A percentile compares a stretch with the other conserved stretches of the same genome.
Conservation (phyloP, 2,113 vertebrate species). For the Sarotherodon lohbergeri region DNA sequence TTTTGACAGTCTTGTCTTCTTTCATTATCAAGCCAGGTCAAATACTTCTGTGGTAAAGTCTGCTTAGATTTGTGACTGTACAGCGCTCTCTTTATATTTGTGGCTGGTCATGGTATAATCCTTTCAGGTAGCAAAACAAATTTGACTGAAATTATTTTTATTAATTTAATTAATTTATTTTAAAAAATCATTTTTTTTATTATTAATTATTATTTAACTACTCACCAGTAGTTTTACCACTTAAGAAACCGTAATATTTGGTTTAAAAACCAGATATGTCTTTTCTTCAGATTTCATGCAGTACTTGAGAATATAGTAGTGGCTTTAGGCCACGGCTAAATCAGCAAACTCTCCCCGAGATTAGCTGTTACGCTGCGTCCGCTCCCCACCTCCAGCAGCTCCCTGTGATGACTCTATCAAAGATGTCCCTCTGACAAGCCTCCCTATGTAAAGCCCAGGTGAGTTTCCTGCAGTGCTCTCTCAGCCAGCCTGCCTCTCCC, state of each 20-base stretch:
- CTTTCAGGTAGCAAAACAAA: neutral
- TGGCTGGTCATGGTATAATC: neutral
- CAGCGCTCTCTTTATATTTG: neutral
- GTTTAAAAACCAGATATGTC: slow-evolving; percentile 12
- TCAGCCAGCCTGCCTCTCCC: slow-evolving; percentile 42
- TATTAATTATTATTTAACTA: neutral
- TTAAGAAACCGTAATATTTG: neutral
- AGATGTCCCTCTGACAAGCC: slow-evolving; percentile 70
- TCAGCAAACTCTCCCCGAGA: slow-evolving; percentile 43
- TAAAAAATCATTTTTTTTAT: neutral
- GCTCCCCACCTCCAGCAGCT: slow-evolving; percentile 61
- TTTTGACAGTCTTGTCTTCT: slow-evolving; percentile 22
- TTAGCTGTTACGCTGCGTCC: slow-evolving; percentile 61
- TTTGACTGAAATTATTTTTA: neutral
- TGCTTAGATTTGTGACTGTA: neutral
- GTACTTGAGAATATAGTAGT: slow-evolving; percentile 18
- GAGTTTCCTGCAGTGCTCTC: slow-evolving; percentile 61
- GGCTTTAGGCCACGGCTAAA: slow-evolving; percentile 35
- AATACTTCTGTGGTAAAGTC: neutral
- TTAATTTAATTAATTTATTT: neutral
- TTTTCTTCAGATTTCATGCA: neutral
- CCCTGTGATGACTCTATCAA: slow-evolving; percentile 65
- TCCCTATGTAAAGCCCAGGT: slow-evolving; percentile 70
- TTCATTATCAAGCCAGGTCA: slow-evolving; percentile 10
- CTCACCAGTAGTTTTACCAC: neutral